These are phyloP conservation scores for Saturnia japonica DNA, from an alignment of 2,888 invertebrate genomes.

Conservation along the genomic window DNA sequence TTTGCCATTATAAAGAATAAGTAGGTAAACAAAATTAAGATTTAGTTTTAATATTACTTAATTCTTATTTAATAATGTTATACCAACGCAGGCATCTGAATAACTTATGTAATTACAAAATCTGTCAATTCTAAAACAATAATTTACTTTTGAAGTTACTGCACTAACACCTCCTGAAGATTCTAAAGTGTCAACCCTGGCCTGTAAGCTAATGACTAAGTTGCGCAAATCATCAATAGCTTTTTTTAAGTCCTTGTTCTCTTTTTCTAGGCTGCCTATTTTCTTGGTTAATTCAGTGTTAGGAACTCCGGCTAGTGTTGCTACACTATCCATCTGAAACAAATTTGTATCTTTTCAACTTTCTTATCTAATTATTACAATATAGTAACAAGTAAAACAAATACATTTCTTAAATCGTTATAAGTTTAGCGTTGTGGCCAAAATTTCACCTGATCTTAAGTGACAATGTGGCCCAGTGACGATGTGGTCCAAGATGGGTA, in stretches of 20 bases:
- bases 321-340: constrained; percentile 85
- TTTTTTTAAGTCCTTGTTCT: constrained; percentile 78
- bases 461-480: no score
- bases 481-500: no score
- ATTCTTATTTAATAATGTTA: no score
- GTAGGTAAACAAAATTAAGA: no score
- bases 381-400: not conserved
- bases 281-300: constrained; percentile 81
- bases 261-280: constrained; percentile 81
- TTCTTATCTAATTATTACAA: not conserved
- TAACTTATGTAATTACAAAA: not conserved
- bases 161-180: constrained; percentile 45
- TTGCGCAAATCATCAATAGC: constrained; percentile 72
- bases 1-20: no score
- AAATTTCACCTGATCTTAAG: no score
- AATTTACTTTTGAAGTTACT: constrained; percentile 51
- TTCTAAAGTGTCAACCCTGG: constrained; percentile 69
- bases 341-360: not conserved
- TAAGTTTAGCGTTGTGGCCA: no score
- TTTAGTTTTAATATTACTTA: no score
- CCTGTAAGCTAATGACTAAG: constrained; percentile 73
- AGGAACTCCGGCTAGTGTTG: constrained; percentile 78
- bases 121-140: constrained; percentile 7
- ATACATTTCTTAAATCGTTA: no score
- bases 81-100: not conserved